These are phyloP conservation scores for Chaetodon auriga DNA, from an alignment of 2,113 vertebrate species.

Conservation along the genomic window DNA sequence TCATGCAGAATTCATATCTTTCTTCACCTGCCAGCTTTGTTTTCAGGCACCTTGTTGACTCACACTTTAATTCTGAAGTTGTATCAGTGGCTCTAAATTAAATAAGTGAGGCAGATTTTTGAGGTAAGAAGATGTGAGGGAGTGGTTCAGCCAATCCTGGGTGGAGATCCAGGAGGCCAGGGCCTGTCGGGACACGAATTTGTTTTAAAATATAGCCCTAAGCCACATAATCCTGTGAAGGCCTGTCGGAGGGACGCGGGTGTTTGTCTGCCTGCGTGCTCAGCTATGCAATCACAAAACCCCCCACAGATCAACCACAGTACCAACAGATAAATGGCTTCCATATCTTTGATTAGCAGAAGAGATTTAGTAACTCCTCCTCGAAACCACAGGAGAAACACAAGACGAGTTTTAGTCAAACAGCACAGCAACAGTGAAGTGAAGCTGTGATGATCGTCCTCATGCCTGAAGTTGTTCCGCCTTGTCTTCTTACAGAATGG, in stretches of 20 bases:
- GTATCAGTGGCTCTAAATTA: not conserved
- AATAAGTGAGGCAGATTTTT: not conserved
- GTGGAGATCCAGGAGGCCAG: not conserved
- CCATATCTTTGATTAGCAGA: not conserved
- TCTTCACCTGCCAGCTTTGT: not conserved
- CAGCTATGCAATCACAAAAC: conserved; percentile 8
- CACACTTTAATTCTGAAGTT: not conserved
- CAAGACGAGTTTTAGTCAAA: not conserved
- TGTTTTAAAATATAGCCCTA: conserved; percentile 51
- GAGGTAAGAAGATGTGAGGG: conserved; percentile 15
- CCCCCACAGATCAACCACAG: not conserved
- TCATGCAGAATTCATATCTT: not conserved
- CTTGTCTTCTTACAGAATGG: conserved; percentile 77
- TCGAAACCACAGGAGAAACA: not conserved
- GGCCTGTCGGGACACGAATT: conserved; percentile 70
- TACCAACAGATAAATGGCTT: not conserved
- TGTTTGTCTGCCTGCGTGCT: conserved; percentile 23
- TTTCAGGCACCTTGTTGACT: not conserved
- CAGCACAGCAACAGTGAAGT: not conserved
- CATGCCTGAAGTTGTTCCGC: not conserved
- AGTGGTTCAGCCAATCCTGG: conserved; percentile 12
- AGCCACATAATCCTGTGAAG: conserved; percentile 54
- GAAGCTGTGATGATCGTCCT: not conserved
- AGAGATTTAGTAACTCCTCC: not conserved
- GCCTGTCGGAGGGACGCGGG: conserved; percentile 26